Evolutionary conservation across 2,888 invertebrate genomes (phyloP).

Genomic region (Tenthredo livida): DNA sequence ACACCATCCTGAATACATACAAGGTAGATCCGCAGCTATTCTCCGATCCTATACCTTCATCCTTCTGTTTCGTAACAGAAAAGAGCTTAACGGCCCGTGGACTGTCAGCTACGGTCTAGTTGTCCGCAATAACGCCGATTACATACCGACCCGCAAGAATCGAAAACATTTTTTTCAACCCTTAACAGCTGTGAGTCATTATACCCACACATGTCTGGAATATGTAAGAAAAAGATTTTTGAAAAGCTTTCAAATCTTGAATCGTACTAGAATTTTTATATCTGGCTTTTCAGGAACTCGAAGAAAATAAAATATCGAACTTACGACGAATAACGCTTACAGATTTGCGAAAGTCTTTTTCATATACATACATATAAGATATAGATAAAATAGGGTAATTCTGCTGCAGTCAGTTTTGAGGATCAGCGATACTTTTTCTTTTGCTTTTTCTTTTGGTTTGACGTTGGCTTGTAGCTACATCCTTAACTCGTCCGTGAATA

Average conservation of each 20-base stretch:
- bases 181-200: not conserved
- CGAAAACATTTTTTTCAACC: not conserved
- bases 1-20: conserved; percentile 13
- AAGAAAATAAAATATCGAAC: not conserved
- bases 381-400: not conserved
- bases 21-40: conserved; percentile 9
- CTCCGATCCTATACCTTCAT: not conserved
- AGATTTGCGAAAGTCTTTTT: not conserved
- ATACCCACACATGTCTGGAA: not conserved
- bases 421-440: not conserved
- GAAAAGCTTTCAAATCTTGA: not conserved
- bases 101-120: not conserved
- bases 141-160: not conserved
- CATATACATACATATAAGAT: not conserved
- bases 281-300: not conserved
- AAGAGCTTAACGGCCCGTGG: not conserved
- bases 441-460: not conserved
- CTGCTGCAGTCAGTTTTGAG: not conserved
- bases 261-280: not conserved
- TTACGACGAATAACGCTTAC: not conserved
- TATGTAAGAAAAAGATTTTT: conserved; percentile 12
- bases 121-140: conserved; percentile 26
- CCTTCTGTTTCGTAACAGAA: conserved; percentile 2
- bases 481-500: not conserved
- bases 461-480: not conserved